These are phyloP conservation scores for Salvelinus alpinus DNA, from an alignment of 2,113 vertebrate species.

Conservation along the genomic window DNA sequence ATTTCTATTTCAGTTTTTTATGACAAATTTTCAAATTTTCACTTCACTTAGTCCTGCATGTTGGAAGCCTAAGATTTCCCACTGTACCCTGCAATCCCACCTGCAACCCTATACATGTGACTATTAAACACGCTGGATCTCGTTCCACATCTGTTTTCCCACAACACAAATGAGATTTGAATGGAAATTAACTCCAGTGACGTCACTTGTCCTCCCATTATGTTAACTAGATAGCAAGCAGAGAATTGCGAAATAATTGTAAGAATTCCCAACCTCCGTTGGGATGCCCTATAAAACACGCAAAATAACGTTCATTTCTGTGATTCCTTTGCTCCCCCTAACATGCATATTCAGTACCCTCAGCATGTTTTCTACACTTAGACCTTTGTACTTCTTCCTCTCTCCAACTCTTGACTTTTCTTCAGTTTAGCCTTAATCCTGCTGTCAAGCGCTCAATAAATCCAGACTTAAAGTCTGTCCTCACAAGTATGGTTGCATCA, in stretches of 20 bases:
- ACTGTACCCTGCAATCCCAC: no score
- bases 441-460: constrained; percentile 10
- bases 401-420: not conserved
- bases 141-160: not conserved
- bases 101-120: no score
- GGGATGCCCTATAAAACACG: not conserved
- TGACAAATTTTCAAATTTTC: no score
- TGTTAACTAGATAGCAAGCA: not conserved
- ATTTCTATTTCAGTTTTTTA: no score
- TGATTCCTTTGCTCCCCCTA: not conserved
- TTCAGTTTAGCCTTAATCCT: constrained; percentile 18
- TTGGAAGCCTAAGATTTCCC: no score
- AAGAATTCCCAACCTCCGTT: not conserved
- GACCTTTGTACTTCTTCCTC: not conserved
- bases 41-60: no score
- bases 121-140: no score
- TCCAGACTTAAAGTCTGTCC: no score
- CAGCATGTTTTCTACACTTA: no score
- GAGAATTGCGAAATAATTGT: no score
- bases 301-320: not conserved
- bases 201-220: not conserved
- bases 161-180: not conserved
- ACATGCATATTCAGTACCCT: no score
- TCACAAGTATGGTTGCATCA: no score
- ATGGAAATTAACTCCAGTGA: not conserved